phyloP scores from a whole-genome alignment of 2,888 invertebrate species.

The Clanis bilineata region DNA sequence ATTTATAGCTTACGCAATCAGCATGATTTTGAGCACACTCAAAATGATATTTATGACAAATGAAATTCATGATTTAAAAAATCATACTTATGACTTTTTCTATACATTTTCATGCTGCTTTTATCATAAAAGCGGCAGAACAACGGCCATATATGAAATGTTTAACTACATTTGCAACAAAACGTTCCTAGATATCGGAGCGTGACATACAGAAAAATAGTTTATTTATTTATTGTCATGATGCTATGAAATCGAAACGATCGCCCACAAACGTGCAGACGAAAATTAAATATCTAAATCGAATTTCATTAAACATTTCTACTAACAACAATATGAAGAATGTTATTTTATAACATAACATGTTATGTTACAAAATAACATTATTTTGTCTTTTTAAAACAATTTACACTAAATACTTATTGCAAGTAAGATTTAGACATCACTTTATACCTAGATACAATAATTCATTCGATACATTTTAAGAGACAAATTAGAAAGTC shows the following conservation, averaged over 20 bases:
- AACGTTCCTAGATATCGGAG: not conserved
- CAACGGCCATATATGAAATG: not conserved
- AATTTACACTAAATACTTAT: slow-evolving; percentile 27
- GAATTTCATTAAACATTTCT: slow-evolving; percentile 31
- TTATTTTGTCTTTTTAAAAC: slow-evolving; percentile 3
- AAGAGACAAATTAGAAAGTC: slow-evolving; percentile 26
- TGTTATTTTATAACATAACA: slow-evolving; percentile 1
- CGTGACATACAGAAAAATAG: slow-evolving; percentile 58
- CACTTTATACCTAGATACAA: slow-evolving; percentile 23
- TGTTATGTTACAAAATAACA: too few relatives aligned
- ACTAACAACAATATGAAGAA: slow-evolving; percentile 11
- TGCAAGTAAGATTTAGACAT: slow-evolving; percentile 21
- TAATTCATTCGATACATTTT: slow-evolving; percentile 25
- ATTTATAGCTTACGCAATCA: too few relatives aligned
- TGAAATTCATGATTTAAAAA: too few relatives aligned
- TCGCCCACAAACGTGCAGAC: slow-evolving; percentile 32
- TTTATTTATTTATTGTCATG: slow-evolving; percentile 75
- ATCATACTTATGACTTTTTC: too few relatives aligned
- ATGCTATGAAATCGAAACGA: slow-evolving; percentile 51
- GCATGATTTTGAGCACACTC: too few relatives aligned
- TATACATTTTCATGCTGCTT: too few relatives aligned
- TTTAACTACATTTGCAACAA: not conserved
- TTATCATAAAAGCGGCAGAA: too few relatives aligned
- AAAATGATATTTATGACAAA: too few relatives aligned
- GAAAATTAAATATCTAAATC: slow-evolving; percentile 37